Evolutionary conservation across 2,797 vertebrate genomes (phyloP), one percentile per base, ranked within the genome.

Genomic region (Manis pentadactyla): DNA sequence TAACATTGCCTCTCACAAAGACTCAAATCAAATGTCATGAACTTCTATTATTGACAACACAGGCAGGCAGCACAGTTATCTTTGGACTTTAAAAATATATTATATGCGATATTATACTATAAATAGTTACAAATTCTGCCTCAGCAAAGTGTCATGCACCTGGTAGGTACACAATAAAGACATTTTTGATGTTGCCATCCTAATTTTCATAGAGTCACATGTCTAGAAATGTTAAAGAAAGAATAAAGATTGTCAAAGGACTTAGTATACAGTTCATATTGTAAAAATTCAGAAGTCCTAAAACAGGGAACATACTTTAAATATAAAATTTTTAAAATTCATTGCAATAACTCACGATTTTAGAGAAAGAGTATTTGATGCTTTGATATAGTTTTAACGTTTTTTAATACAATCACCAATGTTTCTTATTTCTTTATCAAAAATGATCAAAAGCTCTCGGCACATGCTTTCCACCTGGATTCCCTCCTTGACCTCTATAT

Each of bases 41-140:
- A 93, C 97, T 98, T 97, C 98, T 51, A 42, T 97, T 97, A 97
- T 93, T 96, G 97, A 98, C 96, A 97, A 96, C 95, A 96, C 93
- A 94, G 87, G 94, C 96, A 96, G 73, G 93, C 95, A 87, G 94
- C 95, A 61, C 49, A 95, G 97, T 93, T 97, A 97, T 96, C 97
- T 97, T 97, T 97, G 98, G 97, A 97, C 96, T 97, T 97, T 93
- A 96, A 97, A 97, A 95, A 97, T 97, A 97, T 94, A 97, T 92
- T 90, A 23, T 87, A 88, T 96, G 63, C 94, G 94, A 86, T 83
- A 96, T 94, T 88, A 88, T 39, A 83, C 94, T 95, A 97, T 96
- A 97, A 97, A 98, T 96, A 97, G 87, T 64, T 87, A 90, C 93
- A 93, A 94, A 96, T 96, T 97, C 89, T 98, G 92, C 78, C 71